phyloP scores from a whole-genome alignment of 2,113 vertebrate species.

The Vulpes vulpes region DNA sequence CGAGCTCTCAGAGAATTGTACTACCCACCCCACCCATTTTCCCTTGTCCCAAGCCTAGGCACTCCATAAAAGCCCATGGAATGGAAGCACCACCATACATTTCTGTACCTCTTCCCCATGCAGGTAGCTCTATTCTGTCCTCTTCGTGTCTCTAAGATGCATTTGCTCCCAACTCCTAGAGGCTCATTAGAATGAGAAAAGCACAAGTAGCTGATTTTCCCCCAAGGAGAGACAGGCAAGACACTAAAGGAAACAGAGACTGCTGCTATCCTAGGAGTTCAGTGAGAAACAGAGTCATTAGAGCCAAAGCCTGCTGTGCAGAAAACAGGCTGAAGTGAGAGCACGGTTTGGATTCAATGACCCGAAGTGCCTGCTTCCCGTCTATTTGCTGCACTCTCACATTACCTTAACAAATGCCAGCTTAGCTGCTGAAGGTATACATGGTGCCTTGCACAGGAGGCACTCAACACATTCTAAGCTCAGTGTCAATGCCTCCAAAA shows the following conservation, averaged over 20 bases:
- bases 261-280: constrained; percentile 79
- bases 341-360: constrained; percentile 72
- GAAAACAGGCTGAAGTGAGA: constrained; percentile 80
- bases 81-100: background rate
- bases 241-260: constrained; percentile 72
- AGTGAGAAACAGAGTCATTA: constrained; percentile 81
- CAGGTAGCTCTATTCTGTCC: background rate
- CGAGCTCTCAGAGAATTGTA: background rate
- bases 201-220: constrained; percentile 65
- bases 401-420: constrained; percentile 48
- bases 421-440: background rate
- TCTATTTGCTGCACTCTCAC: constrained; percentile 38
- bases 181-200: constrained; percentile 77
- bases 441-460: background rate
- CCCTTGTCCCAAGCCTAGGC: background rate
- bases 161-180: constrained; percentile 39
- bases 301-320: constrained; percentile 80
- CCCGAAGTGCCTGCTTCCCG: constrained; percentile 60
- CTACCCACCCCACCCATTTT: background rate
- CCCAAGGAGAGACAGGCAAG: constrained; percentile 69
- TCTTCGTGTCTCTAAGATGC: background rate
- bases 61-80: background rate
- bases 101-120: background rate
- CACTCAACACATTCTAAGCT: constrained; percentile 20
- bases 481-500: background rate